Conservation (phyloP, 2,113 vertebrate species). For the Rostratula benghalensis region DNA sequence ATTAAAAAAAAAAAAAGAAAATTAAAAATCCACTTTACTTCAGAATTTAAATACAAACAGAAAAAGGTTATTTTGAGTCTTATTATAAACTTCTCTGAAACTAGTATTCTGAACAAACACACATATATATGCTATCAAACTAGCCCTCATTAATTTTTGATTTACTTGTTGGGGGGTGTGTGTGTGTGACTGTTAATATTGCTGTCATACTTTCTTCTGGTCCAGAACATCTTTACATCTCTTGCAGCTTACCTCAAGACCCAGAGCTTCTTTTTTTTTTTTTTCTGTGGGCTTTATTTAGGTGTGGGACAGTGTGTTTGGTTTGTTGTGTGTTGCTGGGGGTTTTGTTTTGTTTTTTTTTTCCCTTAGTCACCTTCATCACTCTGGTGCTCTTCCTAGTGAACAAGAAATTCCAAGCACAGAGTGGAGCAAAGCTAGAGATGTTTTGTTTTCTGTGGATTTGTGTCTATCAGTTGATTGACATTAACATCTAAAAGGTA, state of each 20-base stretch:
- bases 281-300: accelerated
- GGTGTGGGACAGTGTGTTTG: accelerated
- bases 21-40: background rate
- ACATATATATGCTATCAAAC: background rate
- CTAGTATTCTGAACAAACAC: background rate
- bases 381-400: background rate
- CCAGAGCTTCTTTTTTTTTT: background rate
- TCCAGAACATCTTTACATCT: background rate
- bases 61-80: background rate
- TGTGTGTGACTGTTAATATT: background rate
- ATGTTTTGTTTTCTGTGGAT: background rate
- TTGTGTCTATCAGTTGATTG: background rate
- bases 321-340: background rate
- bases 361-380: background rate
- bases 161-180: accelerated
- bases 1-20: background rate
- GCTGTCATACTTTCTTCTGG: background rate
- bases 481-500: background rate
- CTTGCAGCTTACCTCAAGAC: background rate
- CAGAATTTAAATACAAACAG: background rate
- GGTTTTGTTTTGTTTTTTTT: background rate
- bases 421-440: background rate
- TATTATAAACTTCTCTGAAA: background rate
- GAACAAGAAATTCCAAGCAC: background rate
- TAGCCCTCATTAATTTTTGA: background rate